These are phyloP conservation scores for Halichoerus grypus DNA, from an alignment of 2,113 vertebrate species.

Conservation along the genomic window DNA sequence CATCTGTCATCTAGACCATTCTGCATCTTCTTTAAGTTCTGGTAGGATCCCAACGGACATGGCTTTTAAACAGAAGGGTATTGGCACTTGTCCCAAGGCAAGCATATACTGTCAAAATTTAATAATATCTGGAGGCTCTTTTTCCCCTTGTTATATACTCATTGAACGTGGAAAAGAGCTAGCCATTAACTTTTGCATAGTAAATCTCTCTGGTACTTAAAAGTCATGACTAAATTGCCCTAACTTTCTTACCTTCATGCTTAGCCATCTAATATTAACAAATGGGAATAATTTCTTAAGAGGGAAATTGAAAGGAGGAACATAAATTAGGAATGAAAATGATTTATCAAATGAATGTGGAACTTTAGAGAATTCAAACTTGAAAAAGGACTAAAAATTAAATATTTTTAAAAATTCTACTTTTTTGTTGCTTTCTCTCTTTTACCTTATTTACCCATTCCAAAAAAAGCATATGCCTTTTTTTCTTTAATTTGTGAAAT, in stretches of 20 bases:
- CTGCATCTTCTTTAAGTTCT: not conserved
- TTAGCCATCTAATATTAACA: slow-evolving; percentile 28
- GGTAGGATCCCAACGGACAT: not conserved
- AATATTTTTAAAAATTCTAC: not conserved
- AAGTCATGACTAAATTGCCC: not conserved
- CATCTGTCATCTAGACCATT: not conserved
- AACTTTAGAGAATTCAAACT: not conserved
- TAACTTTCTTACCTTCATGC: not conserved
- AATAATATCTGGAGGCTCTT: not conserved
- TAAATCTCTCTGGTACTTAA: not conserved
- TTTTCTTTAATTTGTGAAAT: not conserved
- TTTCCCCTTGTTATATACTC: not conserved
- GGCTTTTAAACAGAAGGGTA: not conserved
- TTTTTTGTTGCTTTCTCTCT: slow-evolving; percentile 6
- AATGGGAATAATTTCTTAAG: not conserved
- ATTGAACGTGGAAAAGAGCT: not conserved
- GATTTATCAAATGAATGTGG: not conserved
- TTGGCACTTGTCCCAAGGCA: not conserved
- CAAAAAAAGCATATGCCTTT: not conserved
- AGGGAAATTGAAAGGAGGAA: slow-evolving; percentile 17
- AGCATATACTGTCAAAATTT: not conserved
- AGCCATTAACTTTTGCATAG: not conserved
- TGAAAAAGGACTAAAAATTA: not conserved
- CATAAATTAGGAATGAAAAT: slow-evolving; percentile 31
- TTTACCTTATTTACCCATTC: not conserved